Percentiles rank a stretch among this genome's conserved stretches.
phyloP scores from a whole-genome alignment of 2,113 vertebrate species.

The Pongo pygmaeus region DNA sequence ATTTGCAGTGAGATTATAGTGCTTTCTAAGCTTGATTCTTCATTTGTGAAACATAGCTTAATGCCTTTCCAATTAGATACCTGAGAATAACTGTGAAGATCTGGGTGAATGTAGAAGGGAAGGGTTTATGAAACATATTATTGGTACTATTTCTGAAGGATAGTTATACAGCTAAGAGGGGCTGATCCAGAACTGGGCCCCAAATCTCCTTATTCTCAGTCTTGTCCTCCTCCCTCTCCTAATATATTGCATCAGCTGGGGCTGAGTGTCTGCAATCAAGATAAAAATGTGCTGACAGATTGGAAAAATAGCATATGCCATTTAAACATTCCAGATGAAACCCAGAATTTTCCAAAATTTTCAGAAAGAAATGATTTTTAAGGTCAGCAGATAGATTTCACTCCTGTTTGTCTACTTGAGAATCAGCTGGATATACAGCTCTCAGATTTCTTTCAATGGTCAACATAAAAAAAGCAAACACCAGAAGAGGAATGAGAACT shows the following conservation, averaged over 20 bases:
- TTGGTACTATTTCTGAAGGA: not conserved
- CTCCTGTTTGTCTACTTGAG: not conserved
- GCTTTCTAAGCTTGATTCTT: not conserved
- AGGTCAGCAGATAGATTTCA: not conserved
- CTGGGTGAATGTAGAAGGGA: not conserved
- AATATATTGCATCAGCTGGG: not conserved
- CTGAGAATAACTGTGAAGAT: not conserved
- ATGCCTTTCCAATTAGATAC: not conserved
- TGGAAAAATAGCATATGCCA: slow-evolving; percentile 1
- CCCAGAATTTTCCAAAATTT: not conserved
- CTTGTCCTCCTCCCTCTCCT: not conserved
- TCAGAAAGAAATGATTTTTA: slow-evolving; percentile 5
- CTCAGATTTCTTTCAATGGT: not conserved
- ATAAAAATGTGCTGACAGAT: slow-evolving; percentile 24
- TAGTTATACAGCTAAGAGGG: not conserved
- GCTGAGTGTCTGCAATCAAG: not conserved
- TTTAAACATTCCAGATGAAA: not conserved
- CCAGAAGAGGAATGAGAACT: not conserved
- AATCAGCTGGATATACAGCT: not conserved
- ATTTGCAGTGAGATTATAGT: not conserved
- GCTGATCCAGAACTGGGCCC: not conserved
- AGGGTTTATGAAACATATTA: not conserved
- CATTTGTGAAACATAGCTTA: not conserved
- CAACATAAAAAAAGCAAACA: not conserved
- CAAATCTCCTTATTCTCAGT: not conserved